Percentiles rank a stretch among this genome's conserved stretches.
Evolutionary conservation across 2,888 invertebrate genomes (phyloP).

Genomic region (Polietes domitor): DNA sequence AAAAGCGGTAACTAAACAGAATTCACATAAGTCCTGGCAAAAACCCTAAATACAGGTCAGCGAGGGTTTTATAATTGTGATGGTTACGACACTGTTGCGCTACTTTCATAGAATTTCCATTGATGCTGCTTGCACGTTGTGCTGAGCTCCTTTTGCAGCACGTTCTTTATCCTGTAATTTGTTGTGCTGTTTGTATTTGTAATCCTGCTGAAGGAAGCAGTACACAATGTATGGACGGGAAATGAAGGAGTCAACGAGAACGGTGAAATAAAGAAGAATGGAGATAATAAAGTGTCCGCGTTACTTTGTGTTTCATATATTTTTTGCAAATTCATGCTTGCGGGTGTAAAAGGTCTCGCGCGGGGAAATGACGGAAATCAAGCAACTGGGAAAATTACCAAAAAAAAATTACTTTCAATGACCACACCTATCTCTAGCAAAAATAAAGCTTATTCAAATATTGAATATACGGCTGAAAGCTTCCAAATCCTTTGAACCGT

Average conservation of each 20-base stretch:
- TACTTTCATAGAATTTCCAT: background rate
- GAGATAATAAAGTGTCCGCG: background rate
- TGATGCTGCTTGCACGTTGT: background rate
- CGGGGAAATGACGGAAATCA: background rate
- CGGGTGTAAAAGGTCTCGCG: background rate
- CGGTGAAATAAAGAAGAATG: background rate
- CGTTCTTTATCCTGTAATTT: background rate
- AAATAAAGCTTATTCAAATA: too few species aligned
- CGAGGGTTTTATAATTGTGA: background rate
- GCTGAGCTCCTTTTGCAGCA: background rate
- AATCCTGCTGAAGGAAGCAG: background rate
- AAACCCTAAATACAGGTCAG: slow-evolving; percentile 1
- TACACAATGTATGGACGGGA: background rate
- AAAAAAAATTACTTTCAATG: too few species aligned
- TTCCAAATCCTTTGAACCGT: too few species aligned
- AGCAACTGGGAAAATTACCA: too few species aligned
- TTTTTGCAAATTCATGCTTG: background rate
- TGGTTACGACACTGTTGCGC: slow-evolving; percentile 10
- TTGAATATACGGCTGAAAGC: too few species aligned
- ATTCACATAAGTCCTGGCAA: background rate
- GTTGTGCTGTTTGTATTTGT: background rate
- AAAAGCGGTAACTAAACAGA: background rate
- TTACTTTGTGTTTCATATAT: slow-evolving; percentile 15
- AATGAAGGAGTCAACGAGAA: background rate
- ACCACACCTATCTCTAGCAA: too few species aligned